Base-by-base conservation (phyloP, 2,888 invertebrate genomes). In the Junonia oenone region DNA sequence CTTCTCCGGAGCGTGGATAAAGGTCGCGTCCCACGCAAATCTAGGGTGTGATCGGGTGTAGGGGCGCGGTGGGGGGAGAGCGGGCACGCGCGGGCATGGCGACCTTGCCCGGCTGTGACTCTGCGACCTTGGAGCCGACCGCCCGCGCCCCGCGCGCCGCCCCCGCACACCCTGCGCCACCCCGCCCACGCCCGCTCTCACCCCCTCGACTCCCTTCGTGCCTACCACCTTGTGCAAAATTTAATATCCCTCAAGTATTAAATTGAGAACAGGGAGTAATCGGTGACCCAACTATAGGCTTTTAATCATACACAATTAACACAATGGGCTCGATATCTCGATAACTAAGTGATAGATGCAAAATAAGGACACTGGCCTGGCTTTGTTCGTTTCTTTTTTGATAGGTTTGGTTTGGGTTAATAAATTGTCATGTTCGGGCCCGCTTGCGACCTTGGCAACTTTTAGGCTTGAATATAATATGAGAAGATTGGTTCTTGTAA, bases 51-150 rank as follows among this genome's bases (percentile, higher is more conserved):
- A 71, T 76, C 75, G 83, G 85, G 86, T 72, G 81, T 71, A 64
- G 69, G 73, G 64, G 67, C 27, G 58, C 47, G 58, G 66, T 66
- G 73, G 56, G 74, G 68, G 73, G 71, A 38, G 73, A 61, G 67
- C 71, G 78, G 80, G 83, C 85, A 84, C 83, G 86, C 84, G 87
- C 85, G 86, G 87, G 84, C 85, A 83, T 78, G 77, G 76, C 76
- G 88, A 89, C 89, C 89, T 89, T 90, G 89, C 89, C 89, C 89
- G 89, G 88, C 87, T 81, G 87, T 90, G 89, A 90, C 89, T 89
- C 87, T 83, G 85, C 83, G 88, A 89, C 89, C 89, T 88, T 89
- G 87, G 85, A 84, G 81, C 86, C 80, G 76, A 71, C 69, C 74
- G 70, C 64, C 69, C 68, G 65, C 64, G 56, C 63, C 49, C 59